These are phyloP conservation scores for Periophthalmus magnuspinnatus DNA, from an alignment of 2,797 vertebrate species.

Conservation along the genomic window DNA sequence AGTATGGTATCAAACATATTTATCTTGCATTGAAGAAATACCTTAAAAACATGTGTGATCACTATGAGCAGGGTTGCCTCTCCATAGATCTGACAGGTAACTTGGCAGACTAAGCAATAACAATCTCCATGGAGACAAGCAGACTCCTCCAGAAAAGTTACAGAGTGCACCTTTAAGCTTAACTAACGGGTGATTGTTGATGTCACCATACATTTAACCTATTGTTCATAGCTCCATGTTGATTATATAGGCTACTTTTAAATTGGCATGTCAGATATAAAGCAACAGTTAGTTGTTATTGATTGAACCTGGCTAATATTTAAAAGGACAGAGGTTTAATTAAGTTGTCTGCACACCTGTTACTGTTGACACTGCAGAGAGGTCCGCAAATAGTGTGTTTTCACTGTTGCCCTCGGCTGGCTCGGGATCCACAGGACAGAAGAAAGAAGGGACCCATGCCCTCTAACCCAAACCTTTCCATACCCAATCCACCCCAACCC, in stretches of 20 bases:
- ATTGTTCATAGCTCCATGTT: neutral
- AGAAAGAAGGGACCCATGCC: conserved; percentile 8
- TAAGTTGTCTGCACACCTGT: conserved; percentile 38
- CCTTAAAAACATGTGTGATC: too few relatives aligned
- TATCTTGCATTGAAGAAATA: too few relatives aligned
- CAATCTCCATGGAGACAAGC: too few relatives aligned
- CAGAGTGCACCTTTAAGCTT: too few relatives aligned
- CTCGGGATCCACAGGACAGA: conserved; percentile 17
- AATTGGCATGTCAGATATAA: neutral
- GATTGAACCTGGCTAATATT: conserved; percentile 7
- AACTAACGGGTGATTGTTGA: too few relatives aligned
- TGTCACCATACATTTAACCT: too few relatives aligned
- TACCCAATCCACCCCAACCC: neutral
- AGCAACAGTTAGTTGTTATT: neutral
- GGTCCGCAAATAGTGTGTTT: conserved; percentile 33
- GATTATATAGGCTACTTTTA: neutral
- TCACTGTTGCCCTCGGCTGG: conserved; percentile 40
- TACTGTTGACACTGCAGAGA: conserved; percentile 26
- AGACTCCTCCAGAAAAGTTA: too few relatives aligned
- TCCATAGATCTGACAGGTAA: too few relatives aligned
- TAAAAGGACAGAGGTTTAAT: conserved; percentile 5
- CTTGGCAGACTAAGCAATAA: too few relatives aligned
- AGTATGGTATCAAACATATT: too few relatives aligned
- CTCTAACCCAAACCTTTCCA: neutral
- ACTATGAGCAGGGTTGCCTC: too few relatives aligned